Conservation (phyloP, 2,113 vertebrate species). For the Terrapene triunguis region DNA sequence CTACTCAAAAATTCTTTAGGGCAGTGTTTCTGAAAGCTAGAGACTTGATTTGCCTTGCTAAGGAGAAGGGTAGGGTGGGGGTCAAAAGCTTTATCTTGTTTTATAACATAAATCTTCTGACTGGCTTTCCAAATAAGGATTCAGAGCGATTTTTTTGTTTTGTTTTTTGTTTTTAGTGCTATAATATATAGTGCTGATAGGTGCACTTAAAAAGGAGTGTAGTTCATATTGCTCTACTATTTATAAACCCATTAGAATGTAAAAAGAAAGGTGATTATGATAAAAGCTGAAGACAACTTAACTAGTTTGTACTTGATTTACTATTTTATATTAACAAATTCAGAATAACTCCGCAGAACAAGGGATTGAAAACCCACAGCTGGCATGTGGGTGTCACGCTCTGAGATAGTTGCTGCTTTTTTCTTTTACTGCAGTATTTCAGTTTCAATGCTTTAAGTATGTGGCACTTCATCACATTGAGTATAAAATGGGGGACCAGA, state of each 20-base stretch:
- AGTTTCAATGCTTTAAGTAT: slow-evolving; percentile 65
- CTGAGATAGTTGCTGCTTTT: slow-evolving; percentile 33
- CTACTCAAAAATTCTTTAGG: background rate
- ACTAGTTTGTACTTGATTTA: background rate
- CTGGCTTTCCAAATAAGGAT: background rate
- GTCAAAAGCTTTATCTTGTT: background rate
- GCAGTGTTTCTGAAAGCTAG: background rate
- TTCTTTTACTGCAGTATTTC: slow-evolving; percentile 54
- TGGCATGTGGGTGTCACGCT: slow-evolving; percentile 58
- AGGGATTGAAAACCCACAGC: slow-evolving; percentile 65
- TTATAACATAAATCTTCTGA: background rate
- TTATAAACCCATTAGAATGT: slow-evolving; percentile 16
- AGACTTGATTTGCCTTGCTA: background rate
- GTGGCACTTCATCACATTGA: slow-evolving; percentile 72
- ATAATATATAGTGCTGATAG: background rate
- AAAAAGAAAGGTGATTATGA: background rate
- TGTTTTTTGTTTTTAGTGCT: background rate
- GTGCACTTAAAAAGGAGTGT: background rate
- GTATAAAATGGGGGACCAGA: slow-evolving; percentile 72
- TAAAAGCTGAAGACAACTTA: background rate
- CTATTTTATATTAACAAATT: background rate
- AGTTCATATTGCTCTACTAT: background rate
- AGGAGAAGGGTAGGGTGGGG: background rate
- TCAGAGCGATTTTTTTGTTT: background rate
- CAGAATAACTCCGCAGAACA: background rate